Conservation (phyloP, 2,113 vertebrate species). For the Lasiurus cinereus region DNA sequence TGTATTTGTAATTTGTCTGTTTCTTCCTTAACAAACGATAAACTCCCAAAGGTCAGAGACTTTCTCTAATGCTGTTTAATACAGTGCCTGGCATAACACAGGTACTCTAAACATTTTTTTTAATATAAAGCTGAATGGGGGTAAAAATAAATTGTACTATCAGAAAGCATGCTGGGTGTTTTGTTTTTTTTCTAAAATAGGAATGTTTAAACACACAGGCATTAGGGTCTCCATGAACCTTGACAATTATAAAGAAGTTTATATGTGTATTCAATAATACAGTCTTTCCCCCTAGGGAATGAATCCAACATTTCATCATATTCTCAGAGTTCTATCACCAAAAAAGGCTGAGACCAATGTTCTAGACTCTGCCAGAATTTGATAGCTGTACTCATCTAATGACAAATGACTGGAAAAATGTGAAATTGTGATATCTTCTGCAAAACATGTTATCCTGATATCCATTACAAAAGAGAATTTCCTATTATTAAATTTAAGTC, state of each 20-base stretch:
- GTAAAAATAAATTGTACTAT: background rate
- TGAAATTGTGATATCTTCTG: background rate
- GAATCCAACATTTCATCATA: background rate
- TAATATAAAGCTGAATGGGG: background rate
- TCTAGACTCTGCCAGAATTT: background rate
- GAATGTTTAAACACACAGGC: slow-evolving; percentile 9
- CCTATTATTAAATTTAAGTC: slow-evolving; percentile 40
- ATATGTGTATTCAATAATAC: background rate
- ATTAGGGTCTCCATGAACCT: background rate
- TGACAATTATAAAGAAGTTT: slow-evolving; percentile 5
- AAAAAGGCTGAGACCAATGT: background rate
- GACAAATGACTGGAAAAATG: slow-evolving; percentile 24
- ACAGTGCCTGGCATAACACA: background rate
- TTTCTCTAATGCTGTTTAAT: background rate
- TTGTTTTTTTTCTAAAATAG: background rate
- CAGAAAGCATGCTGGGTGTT: background rate
- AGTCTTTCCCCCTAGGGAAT: background rate
- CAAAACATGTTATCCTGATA: background rate
- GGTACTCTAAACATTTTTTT: background rate
- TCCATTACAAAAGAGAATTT: background rate
- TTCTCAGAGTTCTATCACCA: background rate
- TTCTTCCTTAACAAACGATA: background rate
- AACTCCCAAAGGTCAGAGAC: background rate
- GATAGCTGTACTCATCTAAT: background rate
- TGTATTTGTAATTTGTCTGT: background rate